Conservation (phyloP, 2,113 vertebrate species). For the Festucalex cinctus region DNA sequence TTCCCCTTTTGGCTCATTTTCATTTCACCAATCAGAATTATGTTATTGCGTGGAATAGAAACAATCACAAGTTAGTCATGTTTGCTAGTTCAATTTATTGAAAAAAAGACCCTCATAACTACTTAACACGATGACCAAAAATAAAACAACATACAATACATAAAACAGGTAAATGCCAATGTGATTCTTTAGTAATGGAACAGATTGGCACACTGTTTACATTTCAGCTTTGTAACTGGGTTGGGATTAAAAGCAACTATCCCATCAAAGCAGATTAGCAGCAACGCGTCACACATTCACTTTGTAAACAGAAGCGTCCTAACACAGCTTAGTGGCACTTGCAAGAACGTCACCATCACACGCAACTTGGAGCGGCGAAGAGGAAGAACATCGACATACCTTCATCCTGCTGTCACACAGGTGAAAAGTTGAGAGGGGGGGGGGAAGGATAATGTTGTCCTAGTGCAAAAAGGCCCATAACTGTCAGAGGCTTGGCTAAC, state of each 20-base stretch:
- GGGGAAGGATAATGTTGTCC: constrained; percentile 16
- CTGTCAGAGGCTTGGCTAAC: constrained; percentile 36
- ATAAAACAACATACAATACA: constrained; percentile 36
- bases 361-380: constrained; percentile 12
- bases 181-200: constrained; percentile 18
- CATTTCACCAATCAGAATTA: constrained; percentile 39
- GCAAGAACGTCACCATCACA: constrained; percentile 25
- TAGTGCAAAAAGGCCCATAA: constrained; percentile 56
- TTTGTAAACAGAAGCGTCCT: constrained; percentile 53
- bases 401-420: constrained; percentile 1
- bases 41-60: not conserved
- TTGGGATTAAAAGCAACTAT: constrained; percentile 12
- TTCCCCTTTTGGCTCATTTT: constrained; percentile 65
- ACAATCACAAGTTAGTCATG: not conserved
- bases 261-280: constrained; percentile 45
- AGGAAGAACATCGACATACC: constrained; percentile 11
- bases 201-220: constrained; percentile 26
- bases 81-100: constrained; percentile 52
- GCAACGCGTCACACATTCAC: constrained; percentile 45
- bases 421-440: constrained; percentile 7
- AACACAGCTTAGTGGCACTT: constrained; percentile 44
- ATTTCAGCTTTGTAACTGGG: constrained; percentile 24
- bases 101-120: constrained; percentile 37
- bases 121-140: constrained; percentile 27
- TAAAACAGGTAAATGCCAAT: constrained; percentile 7